Evolutionary conservation across 2,797 vertebrate species (phyloP).

Genomic region (Sylvia borin): DNA sequence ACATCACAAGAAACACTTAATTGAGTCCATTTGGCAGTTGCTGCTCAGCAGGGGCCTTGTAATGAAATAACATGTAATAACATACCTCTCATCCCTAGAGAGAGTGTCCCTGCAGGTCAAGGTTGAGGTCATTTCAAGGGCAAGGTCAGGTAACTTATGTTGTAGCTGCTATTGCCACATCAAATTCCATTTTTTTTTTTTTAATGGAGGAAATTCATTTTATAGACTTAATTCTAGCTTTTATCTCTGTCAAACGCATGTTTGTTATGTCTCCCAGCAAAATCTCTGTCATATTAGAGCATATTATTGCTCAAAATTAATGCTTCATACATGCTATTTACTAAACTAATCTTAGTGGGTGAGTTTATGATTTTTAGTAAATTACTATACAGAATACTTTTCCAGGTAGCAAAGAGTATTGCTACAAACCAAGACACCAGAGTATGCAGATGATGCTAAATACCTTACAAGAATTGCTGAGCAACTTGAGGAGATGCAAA

Average conservation of each 20-base stretch:
- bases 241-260: background rate
- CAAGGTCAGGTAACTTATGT: background rate
- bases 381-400: background rate
- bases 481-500: background rate
- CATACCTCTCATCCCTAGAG: constrained; percentile 40
- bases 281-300: background rate
- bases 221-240: background rate
- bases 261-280: background rate
- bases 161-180: background rate
- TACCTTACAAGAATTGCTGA: background rate
- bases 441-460: background rate
- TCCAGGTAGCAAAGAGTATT: background rate
- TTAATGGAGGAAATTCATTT: background rate
- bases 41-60: constrained; percentile 47
- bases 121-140: constrained; percentile 21
- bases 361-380: background rate
- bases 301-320: background rate
- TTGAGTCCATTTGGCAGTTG: constrained; percentile 60
- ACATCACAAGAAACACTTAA: constrained; percentile 57
- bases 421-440: background rate
- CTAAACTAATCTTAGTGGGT: background rate
- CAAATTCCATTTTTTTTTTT: background rate
- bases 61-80: constrained; percentile 69
- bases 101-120: constrained; percentile 37
- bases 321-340: background rate